Conservation (phyloP, 2,113 vertebrate genomes). For the Chascanopsetta lugubris region DNA sequence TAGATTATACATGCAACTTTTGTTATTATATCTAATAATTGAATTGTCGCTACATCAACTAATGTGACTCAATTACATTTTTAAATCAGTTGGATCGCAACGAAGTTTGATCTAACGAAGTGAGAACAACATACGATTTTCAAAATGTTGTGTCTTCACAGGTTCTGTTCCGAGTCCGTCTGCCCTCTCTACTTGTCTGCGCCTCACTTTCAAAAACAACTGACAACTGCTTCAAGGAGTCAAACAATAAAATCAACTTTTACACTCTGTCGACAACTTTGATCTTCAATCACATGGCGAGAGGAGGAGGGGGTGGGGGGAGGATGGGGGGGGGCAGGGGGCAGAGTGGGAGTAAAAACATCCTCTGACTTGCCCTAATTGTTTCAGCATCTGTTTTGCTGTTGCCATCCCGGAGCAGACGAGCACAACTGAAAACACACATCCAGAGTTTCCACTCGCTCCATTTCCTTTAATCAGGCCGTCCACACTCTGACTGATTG, state of each 20-base stretch:
- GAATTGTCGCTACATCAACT: no score
- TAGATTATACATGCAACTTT: no score
- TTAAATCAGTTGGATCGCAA: no score
- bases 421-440: constrained; percentile 63
- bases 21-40: no score
- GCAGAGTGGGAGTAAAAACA: constrained; percentile 71
- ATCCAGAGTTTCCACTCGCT: constrained; percentile 68
- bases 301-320: constrained; percentile 6
- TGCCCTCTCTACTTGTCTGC: constrained; percentile 27
- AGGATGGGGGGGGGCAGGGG: background rate
- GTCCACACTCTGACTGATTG: constrained; percentile 65
- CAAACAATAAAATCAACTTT: constrained; percentile 74
- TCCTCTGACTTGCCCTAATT: constrained; percentile 71
- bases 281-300: constrained; percentile 70
- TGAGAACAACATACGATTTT: no score
- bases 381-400: constrained; percentile 77
- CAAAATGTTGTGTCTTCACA: background rate
- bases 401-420: constrained; percentile 59
- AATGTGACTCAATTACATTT: no score
- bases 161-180: constrained; percentile 34
- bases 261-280: constrained; percentile 76
- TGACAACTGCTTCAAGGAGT: constrained; percentile 63
- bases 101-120: no score
- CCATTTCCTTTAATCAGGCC: constrained; percentile 77
- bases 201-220: constrained; percentile 33